phyloP scores from a whole-genome alignment of 2,888 invertebrate species.

The Caenorhabditis auriculariae region DNA sequence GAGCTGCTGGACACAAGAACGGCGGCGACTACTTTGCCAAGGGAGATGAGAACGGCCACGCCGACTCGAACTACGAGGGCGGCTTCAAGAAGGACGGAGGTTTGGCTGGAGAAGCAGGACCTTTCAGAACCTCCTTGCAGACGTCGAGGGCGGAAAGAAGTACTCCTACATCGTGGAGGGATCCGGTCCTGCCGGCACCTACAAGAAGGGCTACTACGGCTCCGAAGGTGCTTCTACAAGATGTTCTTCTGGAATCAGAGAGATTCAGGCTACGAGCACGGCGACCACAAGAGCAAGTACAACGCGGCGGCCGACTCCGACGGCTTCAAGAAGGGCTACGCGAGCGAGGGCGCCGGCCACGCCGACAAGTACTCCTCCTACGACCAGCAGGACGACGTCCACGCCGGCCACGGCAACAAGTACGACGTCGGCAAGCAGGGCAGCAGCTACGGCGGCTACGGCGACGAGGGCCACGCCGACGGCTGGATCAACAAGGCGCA shows the following conservation, averaged over 20 bases:
- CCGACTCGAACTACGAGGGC: conserved; percentile 25
- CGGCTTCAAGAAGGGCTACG: conserved; percentile 37
- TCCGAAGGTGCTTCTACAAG: no score
- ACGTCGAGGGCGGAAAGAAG: conserved; percentile 39
- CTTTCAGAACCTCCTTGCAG: conserved; percentile 8
- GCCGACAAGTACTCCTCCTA: conserved; percentile 33
- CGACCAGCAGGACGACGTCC: conserved; percentile 21
- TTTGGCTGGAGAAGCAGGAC: background rate
- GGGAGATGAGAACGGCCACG: conserved; percentile 30
- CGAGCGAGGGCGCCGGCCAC: conserved; percentile 24
- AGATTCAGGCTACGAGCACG: conserved; percentile 43
- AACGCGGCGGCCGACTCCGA: conserved; percentile 18
- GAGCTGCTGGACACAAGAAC: conserved; percentile 9
- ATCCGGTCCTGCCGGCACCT: conserved; percentile 40
- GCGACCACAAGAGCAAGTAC: conserved; percentile 25
- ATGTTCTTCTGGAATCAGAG: no score
- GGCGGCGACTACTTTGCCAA: conserved; percentile 24
- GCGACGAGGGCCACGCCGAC: conserved; percentile 21
- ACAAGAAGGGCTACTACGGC: conserved; percentile 47
- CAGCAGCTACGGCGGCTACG: conserved; percentile 18
- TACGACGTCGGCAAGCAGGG: conserved; percentile 28
- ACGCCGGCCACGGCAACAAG: conserved; percentile 25
- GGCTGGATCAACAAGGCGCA: conserved; percentile 28
- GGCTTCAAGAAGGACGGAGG: conserved; percentile 32
- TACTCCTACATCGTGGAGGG: conserved; percentile 45